Evolutionary conservation across 2,888 invertebrate species (phyloP).

Genomic region (Pterostichus niger): DNA sequence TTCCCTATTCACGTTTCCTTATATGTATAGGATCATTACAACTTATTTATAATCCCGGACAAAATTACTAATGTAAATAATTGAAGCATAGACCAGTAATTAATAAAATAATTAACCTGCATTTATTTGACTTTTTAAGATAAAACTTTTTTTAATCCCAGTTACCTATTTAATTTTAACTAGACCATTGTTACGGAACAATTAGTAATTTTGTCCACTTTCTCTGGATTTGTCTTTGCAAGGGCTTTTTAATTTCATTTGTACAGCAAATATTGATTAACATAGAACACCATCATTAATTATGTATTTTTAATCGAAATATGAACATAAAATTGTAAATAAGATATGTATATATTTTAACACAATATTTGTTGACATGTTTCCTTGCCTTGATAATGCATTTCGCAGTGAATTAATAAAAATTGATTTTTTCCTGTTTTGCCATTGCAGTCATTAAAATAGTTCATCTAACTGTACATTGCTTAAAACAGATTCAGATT

Average conservation of each 20-base stretch:
- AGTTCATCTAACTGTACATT: constrained; percentile 58
- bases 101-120: background rate
- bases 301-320: constrained; percentile 19
- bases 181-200: background rate
- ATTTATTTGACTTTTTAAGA: constrained; percentile 43
- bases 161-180: constrained; percentile 31
- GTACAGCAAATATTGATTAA: constrained; percentile 39
- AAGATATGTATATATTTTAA: constrained; percentile 58
- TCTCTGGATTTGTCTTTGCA: constrained; percentile 57
- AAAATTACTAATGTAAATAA: constrained; percentile 55
- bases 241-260: constrained; percentile 37
- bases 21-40: constrained; percentile 55
- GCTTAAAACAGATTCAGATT: constrained; percentile 59
- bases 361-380: constrained; percentile 39
- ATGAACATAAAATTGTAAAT: constrained; percentile 56
- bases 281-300: constrained; percentile 33
- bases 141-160: constrained; percentile 2
- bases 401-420: constrained; percentile 26
- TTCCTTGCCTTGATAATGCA: constrained; percentile 63
- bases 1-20: constrained; percentile 57
- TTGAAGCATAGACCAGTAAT: too few species aligned
- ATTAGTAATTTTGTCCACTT: constrained; percentile 57
- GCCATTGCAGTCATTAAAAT: constrained; percentile 44
- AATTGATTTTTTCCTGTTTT: constrained; percentile 14
- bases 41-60: constrained; percentile 42